Base-by-base conservation (phyloP, 2,888 invertebrate species). In the Noctua pronuba region DNA sequence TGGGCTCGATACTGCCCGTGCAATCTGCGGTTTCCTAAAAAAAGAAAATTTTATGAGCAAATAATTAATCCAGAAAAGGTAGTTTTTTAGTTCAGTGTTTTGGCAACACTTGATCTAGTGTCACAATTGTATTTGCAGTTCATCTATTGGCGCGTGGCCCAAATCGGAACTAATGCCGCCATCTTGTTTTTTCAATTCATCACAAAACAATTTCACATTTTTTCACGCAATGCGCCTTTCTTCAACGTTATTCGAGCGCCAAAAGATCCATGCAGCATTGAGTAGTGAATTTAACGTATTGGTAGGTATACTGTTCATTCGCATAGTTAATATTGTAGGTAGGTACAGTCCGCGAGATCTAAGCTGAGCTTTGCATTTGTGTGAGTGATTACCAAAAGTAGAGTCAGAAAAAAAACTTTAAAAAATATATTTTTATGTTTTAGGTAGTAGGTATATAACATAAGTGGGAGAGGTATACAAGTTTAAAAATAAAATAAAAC, bases 21-120 rank as follows among this genome's bases (percentile, higher is more conserved):
- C 95, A 95, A 84, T 94, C 92, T 38, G 84, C 80, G 6, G 85
- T 72, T 3, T 80, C 90, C 94, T 94, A 92, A 76, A 66, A 68
- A 24, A 69, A 31, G 6, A 35, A 58, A 28, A 16, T 62, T 62
- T 21, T 62, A 21, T 24, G 11, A 35, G 35, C 21, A 16, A 24
- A n/a, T 58, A 2, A 58, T n/a, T 46, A 60, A 18, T 38, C 8
- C 10, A 28, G 13, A 46, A 60, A 24, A n/a, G 49, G 41, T 75
- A 41, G 62, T 41, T 31, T 64, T 41, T 49, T 21, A 5, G 16
- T 44, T 55, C 1, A 44, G 28, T 24, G 6, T 24, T 8, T 55
- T 69, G 62, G 64, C 28, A 60, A n/a, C 41, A 66, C 31, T n/a
- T 8, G 8, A 46, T 38, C 46, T 55, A 3, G 6, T 41, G 24